Evolutionary conservation across 2,797 vertebrate species (phyloP).

Genomic region (Hippocampus kuda): DNA sequence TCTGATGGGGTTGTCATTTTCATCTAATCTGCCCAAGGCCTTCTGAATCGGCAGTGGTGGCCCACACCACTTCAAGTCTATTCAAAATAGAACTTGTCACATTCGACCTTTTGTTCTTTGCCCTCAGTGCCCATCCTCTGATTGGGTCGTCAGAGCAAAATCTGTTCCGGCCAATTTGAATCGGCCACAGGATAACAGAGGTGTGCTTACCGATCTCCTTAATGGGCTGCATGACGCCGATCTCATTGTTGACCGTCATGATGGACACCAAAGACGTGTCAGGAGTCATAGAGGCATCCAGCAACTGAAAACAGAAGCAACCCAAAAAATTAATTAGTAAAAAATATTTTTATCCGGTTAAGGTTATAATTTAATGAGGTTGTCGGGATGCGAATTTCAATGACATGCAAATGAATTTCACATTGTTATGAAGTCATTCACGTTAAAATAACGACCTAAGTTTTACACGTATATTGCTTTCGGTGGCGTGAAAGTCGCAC

Average conservation of each 20-base stretch:
- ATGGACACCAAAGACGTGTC: conserved; percentile 89
- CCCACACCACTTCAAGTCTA: no score
- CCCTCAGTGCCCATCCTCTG: neutral
- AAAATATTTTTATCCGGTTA: no score
- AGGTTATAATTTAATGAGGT: no score
- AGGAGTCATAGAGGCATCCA: conserved; percentile 74
- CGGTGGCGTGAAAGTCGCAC: neutral
- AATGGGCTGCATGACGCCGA: conserved; percentile 88
- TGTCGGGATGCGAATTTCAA: no score
- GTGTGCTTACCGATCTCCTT: conserved; percentile 76
- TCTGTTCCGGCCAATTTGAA: neutral
- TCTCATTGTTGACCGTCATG: conserved; percentile 96
- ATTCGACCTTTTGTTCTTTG: neutral
- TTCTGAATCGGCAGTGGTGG: no score
- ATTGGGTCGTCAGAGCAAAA: neutral
- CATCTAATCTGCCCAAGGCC: neutral
- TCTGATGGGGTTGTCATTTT: neutral
- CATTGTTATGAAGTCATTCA: no score
- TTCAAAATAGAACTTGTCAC: no score
- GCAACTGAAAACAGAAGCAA: conserved; percentile 52
- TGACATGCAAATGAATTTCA: no score
- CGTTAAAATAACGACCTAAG: no score
- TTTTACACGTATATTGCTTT: neutral
- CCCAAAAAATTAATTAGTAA: neutral
- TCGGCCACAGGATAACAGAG: neutral